A percentile compares a stretch with the other conserved stretches of the same genome.
Conservation (phyloP, 2,797 vertebrate species). For the Poecilia gillii region DNA sequence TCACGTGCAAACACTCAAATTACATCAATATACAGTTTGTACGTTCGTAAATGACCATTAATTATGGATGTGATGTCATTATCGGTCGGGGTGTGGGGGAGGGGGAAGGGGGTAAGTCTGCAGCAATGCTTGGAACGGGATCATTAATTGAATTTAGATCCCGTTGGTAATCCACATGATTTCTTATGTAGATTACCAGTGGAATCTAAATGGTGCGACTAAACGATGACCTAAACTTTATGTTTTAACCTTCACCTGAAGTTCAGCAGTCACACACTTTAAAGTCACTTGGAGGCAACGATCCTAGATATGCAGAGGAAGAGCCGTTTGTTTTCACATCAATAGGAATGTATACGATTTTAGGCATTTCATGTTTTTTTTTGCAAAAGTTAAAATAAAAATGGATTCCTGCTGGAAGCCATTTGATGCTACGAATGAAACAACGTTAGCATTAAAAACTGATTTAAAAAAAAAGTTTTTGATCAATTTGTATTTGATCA, state of each 20-base stretch:
- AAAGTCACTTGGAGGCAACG: not conserved
- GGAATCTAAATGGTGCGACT: not conserved
- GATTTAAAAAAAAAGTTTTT: not conserved
- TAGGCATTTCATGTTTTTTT: not conserved
- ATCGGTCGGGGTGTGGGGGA: slow-evolving; percentile 31
- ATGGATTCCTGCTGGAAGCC: not conserved
- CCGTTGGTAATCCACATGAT: not conserved
- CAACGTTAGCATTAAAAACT: not conserved
- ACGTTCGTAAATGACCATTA: slow-evolving; percentile 73
- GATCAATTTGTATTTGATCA: not conserved
- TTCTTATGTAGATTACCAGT: not conserved
- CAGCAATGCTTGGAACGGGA: slow-evolving; percentile 17
- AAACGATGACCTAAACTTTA: not conserved
- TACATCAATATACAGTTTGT: slow-evolving; percentile 76
- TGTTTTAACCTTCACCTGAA: not conserved
- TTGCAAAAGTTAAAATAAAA: not conserved
- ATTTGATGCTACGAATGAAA: not conserved
- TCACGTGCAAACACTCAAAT: slow-evolving; percentile 73
- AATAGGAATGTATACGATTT: not conserved
- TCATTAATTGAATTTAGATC: slow-evolving; percentile 9
- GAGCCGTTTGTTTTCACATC: not conserved
- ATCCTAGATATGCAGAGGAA: not conserved
- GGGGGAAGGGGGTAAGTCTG: slow-evolving; percentile 45
- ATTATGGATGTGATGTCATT: slow-evolving; percentile 75
- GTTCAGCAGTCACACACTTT: not conserved